Base-by-base conservation (phyloP, 2,888 invertebrate species). In the Spicauda simplicius region DNA sequence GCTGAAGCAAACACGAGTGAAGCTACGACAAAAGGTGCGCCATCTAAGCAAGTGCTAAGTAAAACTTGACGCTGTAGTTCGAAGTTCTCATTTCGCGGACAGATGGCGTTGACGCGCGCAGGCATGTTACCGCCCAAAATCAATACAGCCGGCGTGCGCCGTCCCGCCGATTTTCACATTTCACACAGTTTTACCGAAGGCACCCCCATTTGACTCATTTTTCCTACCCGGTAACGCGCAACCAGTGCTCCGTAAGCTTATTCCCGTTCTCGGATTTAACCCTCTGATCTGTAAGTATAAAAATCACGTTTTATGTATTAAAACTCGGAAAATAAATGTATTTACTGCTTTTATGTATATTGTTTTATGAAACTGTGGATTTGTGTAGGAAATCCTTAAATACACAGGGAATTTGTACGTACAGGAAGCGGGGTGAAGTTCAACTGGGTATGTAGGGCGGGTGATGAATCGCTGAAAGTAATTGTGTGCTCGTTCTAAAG, bases 91-190 rank as follows among this genome's bases (percentile, higher is more conserved):
- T 5, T 41, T 37, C 58, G 48, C 59, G 55, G 67, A 70, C 70
- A 83, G 87, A 77, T 79, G 86, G 83, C 90, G 82, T 80, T 72
- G 72, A 72, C 19, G 71, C 74, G 73, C 79, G 72, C 60, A 69
- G 74, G 75, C 75, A 74, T 70, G 87, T 85, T 84, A 80, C 91
- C 91, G 90, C 91, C 91, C 91, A 88, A 88, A 91, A 92, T 92
- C 91, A 89, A 92, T 92, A 92, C 64, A 52, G 70, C 69, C 77
- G 83, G 82, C 85, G 85, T 88, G 90, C 91, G 91, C 91, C 77
- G 86, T 84, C 82, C 82, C 81, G 80, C 79, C 79, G 80, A 80
- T 83, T 84, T 84, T 74, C 77, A 82, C 83, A 78, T 86, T 33
- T 33, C 33, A 33, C 33, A 33, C 87, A 91, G 91, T 91, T 79